Evolutionary conservation across 2,113 vertebrate species (phyloP), one percentile per base, ranked within the genome.

Genomic region (Limanda limanda): DNA sequence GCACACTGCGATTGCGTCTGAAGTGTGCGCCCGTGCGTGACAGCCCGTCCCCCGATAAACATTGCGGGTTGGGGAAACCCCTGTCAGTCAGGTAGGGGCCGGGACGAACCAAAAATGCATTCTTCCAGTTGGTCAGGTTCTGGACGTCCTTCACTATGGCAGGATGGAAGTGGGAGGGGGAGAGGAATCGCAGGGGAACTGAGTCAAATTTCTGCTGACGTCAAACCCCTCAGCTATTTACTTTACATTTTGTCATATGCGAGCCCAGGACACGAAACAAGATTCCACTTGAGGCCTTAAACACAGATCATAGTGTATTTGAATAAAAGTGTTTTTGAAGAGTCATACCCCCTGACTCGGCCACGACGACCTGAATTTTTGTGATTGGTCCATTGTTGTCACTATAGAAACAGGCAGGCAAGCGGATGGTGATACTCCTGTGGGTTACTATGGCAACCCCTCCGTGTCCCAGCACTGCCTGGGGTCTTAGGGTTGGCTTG

Each of bases 401-500:
- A 88, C 86, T 97, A 88, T 97, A 99, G 90, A 96, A 99, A 91
- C 98, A 99, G 84, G 95, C 71, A 11, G 98, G 98, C 96, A 96
- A 97, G 90, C 84, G 93, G 89, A 99, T 96, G 2, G 95, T 95
- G 90, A 99, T 96, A 76, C 95, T 99, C 81, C 95, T 97, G 68
- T 94, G 92, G 68, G 97, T 98, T 85, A 96, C 95, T 0, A 97
- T 94, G 65, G 96, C 71, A 27, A 94, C 95, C 79, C 96, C 97
- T 65, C 86, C 94, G 61, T 92, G 86, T 91, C 95, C 95, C 86
- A 95, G 91, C 87, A 95, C 91, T 51, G 95, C 94, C 76, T 82
- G 79, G 48, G 98, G 98, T 86, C 90, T 98, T 85, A 88, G 94
- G 72, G 89, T 93, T 37, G 98, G 97, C 63, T 94, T 93, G 78